Evolutionary conservation across 2,888 invertebrate species (phyloP).

Genomic region (Cheilosia pagana): DNA sequence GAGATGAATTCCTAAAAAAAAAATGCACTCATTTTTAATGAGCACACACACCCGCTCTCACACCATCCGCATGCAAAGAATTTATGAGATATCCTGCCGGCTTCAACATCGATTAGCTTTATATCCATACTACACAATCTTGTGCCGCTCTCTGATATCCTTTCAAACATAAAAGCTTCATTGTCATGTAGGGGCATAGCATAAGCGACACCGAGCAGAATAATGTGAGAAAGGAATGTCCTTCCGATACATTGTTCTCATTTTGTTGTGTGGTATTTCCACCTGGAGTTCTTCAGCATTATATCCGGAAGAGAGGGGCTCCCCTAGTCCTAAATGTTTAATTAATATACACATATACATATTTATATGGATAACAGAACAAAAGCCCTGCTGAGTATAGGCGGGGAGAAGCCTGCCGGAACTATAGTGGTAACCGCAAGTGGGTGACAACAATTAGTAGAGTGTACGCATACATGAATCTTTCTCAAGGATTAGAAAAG

Average conservation of each 20-base stretch:
- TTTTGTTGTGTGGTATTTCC: background rate
- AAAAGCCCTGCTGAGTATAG: slow-evolving; percentile 1
- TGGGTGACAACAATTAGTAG: slow-evolving; percentile 38
- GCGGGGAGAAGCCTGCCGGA: too few relatives aligned
- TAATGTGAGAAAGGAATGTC: slow-evolving; percentile 15
- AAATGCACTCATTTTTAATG: slow-evolving; percentile 1
- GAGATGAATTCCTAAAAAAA: slow-evolving; percentile 14
- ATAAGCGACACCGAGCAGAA: background rate
- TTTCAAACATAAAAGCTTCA: slow-evolving; percentile 2
- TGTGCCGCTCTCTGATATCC: background rate
- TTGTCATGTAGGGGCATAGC: slow-evolving; percentile 7
- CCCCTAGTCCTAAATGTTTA: slow-evolving; percentile 27
- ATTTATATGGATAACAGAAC: background rate
- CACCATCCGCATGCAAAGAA: background rate
- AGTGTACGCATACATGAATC: slow-evolving; percentile 33
- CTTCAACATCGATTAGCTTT: slow-evolving; percentile 46
- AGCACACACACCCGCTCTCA: background rate
- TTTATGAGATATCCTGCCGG: slow-evolving; percentile 36
- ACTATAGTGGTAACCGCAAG: background rate
- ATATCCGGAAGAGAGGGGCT: background rate
- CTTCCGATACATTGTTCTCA: background rate
- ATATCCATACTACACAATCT: background rate
- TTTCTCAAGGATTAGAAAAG: slow-evolving; percentile 61
- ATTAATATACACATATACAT: background rate
- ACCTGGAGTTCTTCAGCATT: slow-evolving; percentile 6